These are phyloP conservation scores for Anguilla anguilla DNA, from an alignment of 2,797 vertebrate genomes.

Conservation along the genomic window DNA sequence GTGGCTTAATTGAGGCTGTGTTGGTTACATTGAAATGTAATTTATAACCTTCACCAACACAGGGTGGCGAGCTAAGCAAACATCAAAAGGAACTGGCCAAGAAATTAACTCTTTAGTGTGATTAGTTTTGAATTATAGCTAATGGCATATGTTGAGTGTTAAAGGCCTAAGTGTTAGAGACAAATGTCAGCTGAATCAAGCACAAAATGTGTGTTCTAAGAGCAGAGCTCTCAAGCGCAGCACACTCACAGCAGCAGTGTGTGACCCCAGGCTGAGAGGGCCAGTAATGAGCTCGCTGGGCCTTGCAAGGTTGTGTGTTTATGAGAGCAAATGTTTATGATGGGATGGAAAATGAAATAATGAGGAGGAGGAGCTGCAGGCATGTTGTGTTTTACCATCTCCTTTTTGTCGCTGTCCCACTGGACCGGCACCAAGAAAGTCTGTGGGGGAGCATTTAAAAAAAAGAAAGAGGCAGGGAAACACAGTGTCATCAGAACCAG, in stretches of 20 bases:
- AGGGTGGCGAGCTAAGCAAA: neutral
- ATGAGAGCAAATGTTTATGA: neutral
- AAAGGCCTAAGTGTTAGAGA: neutral
- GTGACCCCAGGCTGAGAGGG: neutral
- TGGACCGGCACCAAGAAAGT: constrained; percentile 68
- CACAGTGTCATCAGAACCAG: constrained; percentile 36
- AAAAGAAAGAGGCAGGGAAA: neutral
- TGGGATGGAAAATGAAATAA: neutral
- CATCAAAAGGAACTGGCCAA: neutral
- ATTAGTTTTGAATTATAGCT: neutral
- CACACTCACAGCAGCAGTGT: neutral
- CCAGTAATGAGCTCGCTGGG: neutral
- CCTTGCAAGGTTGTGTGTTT: neutral
- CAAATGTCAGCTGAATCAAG: neutral
- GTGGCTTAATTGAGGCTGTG: neutral
- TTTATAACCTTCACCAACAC: neutral
- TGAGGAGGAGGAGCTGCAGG: neutral
- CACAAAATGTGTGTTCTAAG: neutral
- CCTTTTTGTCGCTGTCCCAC: constrained; percentile 57
- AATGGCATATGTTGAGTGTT: neutral
- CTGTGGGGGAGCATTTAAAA: constrained; percentile 49
- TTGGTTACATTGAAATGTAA: neutral
- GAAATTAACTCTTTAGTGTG: neutral
- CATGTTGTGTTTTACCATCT: constrained; percentile 61
- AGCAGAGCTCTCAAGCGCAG: neutral